Evolutionary conservation across 2,113 vertebrate genomes (phyloP).

Genomic region (Symphodus melops): DNA sequence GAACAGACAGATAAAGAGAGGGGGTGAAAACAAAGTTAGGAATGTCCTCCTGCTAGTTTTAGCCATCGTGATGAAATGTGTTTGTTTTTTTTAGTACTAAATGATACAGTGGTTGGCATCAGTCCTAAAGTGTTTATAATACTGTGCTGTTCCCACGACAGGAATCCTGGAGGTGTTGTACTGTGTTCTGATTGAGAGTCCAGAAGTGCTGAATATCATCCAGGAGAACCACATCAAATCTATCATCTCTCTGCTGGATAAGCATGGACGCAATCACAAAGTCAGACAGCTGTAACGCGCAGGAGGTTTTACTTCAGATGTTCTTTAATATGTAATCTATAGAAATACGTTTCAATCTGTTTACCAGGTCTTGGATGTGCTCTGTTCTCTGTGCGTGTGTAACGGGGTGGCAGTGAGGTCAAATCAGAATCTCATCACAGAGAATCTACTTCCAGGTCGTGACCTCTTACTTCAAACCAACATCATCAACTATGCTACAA

Average conservation of each 20-base stretch:
- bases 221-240: constrained; percentile 97
- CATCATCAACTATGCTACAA: constrained; percentile 93
- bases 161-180: constrained; percentile 96
- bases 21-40: too few relatives aligned
- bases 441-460: constrained; percentile 92
- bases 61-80: neutral
- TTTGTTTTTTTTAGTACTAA: neutral
- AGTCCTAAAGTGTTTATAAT: neutral
- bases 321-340: neutral
- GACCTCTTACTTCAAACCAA: constrained; percentile 92
- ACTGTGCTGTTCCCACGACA: constrained; percentile 54
- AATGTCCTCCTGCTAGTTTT: too few relatives aligned
- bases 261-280: constrained; percentile 96
- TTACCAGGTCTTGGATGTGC: constrained; percentile 90
- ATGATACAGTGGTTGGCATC: neutral
- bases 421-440: constrained; percentile 96
- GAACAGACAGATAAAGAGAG: too few relatives aligned
- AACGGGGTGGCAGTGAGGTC: constrained; percentile 94
- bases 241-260: constrained; percentile 94
- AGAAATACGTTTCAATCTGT: neutral
- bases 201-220: constrained; percentile 95
- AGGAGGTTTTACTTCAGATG: neutral
- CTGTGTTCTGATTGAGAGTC: constrained; percentile 94
- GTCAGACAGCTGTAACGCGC: constrained; percentile 62
- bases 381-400: constrained; percentile 94